Conservation (phyloP, 1,140 invertebrate species). For the Theocolax elegans region DNA sequence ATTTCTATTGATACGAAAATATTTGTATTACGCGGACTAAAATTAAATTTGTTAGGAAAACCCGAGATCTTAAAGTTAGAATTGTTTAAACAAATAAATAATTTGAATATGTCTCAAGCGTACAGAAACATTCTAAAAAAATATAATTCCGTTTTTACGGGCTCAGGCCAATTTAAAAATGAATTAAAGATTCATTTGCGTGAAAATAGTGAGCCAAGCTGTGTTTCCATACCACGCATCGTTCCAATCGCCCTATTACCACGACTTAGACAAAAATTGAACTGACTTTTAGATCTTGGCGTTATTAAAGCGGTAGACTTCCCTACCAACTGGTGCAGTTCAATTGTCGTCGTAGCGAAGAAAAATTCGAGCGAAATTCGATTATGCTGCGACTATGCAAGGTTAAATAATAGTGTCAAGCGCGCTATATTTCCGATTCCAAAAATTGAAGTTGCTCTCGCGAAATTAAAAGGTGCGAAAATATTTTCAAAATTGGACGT, state of each 20-base stretch:
- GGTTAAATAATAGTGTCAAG: too few species aligned
- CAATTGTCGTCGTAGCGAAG: slow-evolving; percentile 23
- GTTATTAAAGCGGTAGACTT: slow-evolving; percentile 22
- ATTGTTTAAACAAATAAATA: slow-evolving; percentile 25
- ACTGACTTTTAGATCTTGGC: slow-evolving; percentile 32
- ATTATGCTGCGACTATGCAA: too few species aligned
- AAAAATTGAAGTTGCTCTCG: too few species aligned
- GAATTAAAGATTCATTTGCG: slow-evolving; percentile 15
- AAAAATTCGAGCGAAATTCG: slow-evolving; percentile 27
- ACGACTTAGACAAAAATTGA: too few species aligned
- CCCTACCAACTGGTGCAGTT: too few species aligned
- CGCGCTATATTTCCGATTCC: slow-evolving; percentile 31
- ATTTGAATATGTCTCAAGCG: slow-evolving; percentile 1
- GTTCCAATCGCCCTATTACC: too few species aligned
- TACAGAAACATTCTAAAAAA: slow-evolving; percentile 13
- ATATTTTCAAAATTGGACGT: slow-evolving; percentile 52
- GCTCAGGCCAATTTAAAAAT: too few species aligned
- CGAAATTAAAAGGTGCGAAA: slow-evolving; percentile 43
- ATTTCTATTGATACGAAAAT: slow-evolving; percentile 10
- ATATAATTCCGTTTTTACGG: slow-evolving; percentile 25
- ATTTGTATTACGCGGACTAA: slow-evolving; percentile 34
- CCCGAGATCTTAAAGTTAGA: too few species aligned
- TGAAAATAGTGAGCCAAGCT: slow-evolving; percentile 34
- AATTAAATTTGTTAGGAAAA: slow-evolving; percentile 34
- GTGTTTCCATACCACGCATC: too few species aligned